Evolutionary conservation across 2,113 vertebrate genomes (phyloP), one percentile per base, ranked within the genome.

Genomic region (Sialia sialis): DNA sequence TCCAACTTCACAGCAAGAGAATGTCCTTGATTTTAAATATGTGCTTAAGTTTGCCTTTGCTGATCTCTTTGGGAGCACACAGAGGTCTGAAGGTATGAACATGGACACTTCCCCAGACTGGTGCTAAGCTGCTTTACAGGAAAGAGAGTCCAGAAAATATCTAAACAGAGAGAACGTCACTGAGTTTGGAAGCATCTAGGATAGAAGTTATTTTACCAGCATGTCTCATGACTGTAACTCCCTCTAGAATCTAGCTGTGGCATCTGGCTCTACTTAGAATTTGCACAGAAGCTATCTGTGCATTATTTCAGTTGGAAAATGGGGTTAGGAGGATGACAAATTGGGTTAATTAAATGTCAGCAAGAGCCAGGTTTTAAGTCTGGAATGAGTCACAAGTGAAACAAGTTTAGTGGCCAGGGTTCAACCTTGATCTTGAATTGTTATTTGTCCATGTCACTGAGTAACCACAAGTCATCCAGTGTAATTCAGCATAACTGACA

Each of bases 261-360:
- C 90, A 91, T 91, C 91, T 94, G 82, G 87, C 76, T 95, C 79
- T 72, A 88, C 62, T 94, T 94, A 93, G 1, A 63, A 90, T 94
- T 90, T 52, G 21, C 66, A 75, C 78, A 75, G 85, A 95, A 96
- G 85, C 63, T 81, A 86, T 92, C 84, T 70, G 63, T 49, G 67
- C 43, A 59, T 91, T 60, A 88, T 95, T 93, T 88, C 79, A 81
- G 36, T 59, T 77, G 85, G 72, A 92, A 92, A 93, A 92, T 86
- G 72, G 64, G 48, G 72, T 92, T 90, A 90, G 85, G 73, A 94
- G 52, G 36, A 91, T 49, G 72, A 94, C 90, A 95, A 95, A 94
- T 86, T 93, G 55, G 48, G 63, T 94, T 92, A 90, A 93, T 87
- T 93, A 94, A 94, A 94, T 62, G 84, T 84, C 94, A 95, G 87